Percentiles rank a stretch among this genome's conserved stretches.
phyloP scores from a whole-genome alignment of 2,888 invertebrate species.

The Willowsia nigromaculata region DNA sequence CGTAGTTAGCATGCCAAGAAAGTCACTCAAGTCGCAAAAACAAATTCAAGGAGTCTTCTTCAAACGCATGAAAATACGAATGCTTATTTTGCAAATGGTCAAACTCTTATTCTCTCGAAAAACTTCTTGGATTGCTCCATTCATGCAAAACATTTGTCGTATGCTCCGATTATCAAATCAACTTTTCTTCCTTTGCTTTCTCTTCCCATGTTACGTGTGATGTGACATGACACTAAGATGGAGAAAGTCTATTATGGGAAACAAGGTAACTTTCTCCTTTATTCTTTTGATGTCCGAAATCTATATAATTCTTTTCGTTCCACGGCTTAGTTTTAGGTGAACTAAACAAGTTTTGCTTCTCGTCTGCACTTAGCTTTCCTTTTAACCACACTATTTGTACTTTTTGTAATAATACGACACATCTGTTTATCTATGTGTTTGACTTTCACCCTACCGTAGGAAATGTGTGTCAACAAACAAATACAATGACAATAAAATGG shows the following conservation, averaged over 20 bases:
- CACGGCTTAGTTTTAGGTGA: background rate
- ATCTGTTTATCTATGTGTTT: background rate
- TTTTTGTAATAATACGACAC: background rate
- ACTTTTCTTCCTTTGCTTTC: background rate
- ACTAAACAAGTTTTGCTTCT: background rate
- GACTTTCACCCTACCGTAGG: background rate
- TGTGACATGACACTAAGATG: background rate
- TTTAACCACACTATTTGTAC: background rate
- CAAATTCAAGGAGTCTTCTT: background rate
- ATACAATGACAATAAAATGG: background rate
- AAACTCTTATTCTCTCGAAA: background rate
- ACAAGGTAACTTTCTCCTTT: background rate
- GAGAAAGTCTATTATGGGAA: background rate
- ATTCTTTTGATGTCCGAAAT: background rate
- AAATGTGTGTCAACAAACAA: constrained; percentile 9
- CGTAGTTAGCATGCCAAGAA: background rate
- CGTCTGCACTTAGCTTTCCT: background rate
- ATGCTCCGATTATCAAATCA: background rate
- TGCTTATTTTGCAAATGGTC: background rate
- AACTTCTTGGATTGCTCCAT: background rate
- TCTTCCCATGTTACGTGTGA: background rate
- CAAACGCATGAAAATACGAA: background rate
- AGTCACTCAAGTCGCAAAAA: background rate
- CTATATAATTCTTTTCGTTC: background rate
- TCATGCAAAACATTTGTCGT: background rate